Percentiles rank a stretch among this genome's conserved stretches.
Evolutionary conservation across 2,888 invertebrate species (phyloP).

Genomic region (Ditula angustiorana): DNA sequence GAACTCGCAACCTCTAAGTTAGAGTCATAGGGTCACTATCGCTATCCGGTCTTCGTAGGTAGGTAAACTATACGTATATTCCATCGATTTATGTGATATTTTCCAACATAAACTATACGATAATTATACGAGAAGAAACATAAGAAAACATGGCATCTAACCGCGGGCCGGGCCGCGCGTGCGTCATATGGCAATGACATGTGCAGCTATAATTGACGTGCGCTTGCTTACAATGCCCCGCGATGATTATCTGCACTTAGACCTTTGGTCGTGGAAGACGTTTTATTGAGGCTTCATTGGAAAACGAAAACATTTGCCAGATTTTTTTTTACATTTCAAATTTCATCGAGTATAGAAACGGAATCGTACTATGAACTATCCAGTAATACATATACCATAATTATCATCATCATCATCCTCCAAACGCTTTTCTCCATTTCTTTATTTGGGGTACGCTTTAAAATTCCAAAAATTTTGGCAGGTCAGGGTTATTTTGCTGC

Average conservation of each 20-base stretch:
- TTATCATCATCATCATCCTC: too few relatives aligned
- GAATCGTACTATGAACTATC: neutral
- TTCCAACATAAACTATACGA: neutral
- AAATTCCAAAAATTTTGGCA: too few relatives aligned
- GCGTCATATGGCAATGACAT: conserved; percentile 60
- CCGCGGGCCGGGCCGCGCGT: conserved; percentile 28
- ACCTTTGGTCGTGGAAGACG: neutral
- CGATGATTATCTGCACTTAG: conserved; percentile 6
- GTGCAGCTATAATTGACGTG: conserved; percentile 56
- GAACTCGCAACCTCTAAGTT: too few relatives aligned
- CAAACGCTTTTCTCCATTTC: too few relatives aligned
- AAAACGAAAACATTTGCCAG: neutral
- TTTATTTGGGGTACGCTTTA: too few relatives aligned
- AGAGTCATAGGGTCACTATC: too few relatives aligned
- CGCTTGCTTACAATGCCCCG: conserved; percentile 44
- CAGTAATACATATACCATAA: too few relatives aligned
- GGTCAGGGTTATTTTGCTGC: too few relatives aligned
- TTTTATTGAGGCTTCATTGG: neutral
- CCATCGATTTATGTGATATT: neutral
- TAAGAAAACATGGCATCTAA: conserved; percentile 16
- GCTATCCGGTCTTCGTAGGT: too few relatives aligned
- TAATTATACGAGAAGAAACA: neutral
- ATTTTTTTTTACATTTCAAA: neutral
- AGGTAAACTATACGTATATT: too few relatives aligned
- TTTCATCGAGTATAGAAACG: neutral